These are phyloP conservation scores for Chrosomus eos DNA, from an alignment of 2,797 vertebrate genomes.

Conservation along the genomic window DNA sequence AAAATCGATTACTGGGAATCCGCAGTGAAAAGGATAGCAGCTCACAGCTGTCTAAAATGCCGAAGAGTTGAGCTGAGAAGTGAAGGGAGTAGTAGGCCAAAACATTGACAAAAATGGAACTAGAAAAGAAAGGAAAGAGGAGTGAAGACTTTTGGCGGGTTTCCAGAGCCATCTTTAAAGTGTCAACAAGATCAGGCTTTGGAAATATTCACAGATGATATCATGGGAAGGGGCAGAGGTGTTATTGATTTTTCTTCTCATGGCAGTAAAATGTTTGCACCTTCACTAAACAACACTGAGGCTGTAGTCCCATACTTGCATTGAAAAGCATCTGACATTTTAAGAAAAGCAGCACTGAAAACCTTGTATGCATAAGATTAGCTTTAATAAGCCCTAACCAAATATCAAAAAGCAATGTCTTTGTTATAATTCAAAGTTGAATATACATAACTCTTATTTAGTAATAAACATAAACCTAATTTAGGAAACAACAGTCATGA, in stretches of 20 bases:
- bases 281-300: neutral
- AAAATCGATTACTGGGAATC: constrained; percentile 20
- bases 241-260: constrained; percentile 18
- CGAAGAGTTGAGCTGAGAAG: constrained; percentile 40
- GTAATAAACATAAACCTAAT: neutral
- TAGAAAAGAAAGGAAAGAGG: constrained; percentile 1
- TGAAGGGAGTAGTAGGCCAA: constrained; percentile 8
- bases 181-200: constrained; percentile 6
- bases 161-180: constrained; percentile 26
- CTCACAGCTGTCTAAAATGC: constrained; percentile 47
- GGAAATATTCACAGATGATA: constrained; percentile 23
- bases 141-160: neutral
- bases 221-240: constrained; percentile 20
- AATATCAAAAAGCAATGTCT: constrained; percentile 19
- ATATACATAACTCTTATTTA: constrained; percentile 8
- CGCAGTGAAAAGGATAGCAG: constrained; percentile 25
- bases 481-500: constrained; percentile 33
- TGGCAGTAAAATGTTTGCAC: neutral
- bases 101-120: constrained; percentile 20
- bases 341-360: neutral
- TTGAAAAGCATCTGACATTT: neutral
- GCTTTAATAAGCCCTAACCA: neutral
- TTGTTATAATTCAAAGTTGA: constrained; percentile 10
- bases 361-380: neutral
- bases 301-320: neutral